Percentiles rank a stretch among this genome's conserved stretches.
Conservation (phyloP, 2,113 vertebrate genomes). For the Sialia sialis region DNA sequence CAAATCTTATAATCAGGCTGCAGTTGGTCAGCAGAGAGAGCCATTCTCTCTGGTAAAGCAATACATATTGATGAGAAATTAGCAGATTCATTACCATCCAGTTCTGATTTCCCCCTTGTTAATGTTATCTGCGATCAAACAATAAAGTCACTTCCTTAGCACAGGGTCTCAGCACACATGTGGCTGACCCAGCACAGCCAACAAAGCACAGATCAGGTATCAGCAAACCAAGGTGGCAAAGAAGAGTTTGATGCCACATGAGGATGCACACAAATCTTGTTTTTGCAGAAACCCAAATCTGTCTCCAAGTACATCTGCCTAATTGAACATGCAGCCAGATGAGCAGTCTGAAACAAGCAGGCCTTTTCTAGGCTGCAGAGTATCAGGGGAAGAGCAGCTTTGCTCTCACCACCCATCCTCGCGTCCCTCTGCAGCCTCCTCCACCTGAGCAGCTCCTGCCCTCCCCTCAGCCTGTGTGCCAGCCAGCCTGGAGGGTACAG, state of each 20-base stretch:
- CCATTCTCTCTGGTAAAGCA: neutral
- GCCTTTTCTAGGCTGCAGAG: neutral
- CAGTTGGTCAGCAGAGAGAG: neutral
- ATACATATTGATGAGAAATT: neutral
- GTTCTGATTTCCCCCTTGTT: conserved; percentile 2
- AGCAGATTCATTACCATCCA: neutral
- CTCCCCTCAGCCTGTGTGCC: rapidly evolving
- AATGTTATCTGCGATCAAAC: neutral
- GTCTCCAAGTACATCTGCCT: neutral
- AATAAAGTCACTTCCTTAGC: neutral
- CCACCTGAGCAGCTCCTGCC: neutral
- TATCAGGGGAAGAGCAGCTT: neutral
- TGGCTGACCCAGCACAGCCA: neutral
- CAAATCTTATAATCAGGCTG: neutral
- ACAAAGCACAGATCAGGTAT: neutral
- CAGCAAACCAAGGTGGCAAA: neutral
- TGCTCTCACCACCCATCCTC: rapidly evolving
- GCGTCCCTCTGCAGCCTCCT: neutral
- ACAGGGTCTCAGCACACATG: neutral
- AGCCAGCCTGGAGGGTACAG: rapidly evolving
- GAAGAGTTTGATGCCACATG: neutral
- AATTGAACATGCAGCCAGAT: rapidly evolving
- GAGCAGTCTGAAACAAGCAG: neutral
- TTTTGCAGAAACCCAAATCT: neutral
- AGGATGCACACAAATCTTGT: neutral